phyloP scores from a whole-genome alignment of 2,888 invertebrate species.

The Drosophila borborema region DNA sequence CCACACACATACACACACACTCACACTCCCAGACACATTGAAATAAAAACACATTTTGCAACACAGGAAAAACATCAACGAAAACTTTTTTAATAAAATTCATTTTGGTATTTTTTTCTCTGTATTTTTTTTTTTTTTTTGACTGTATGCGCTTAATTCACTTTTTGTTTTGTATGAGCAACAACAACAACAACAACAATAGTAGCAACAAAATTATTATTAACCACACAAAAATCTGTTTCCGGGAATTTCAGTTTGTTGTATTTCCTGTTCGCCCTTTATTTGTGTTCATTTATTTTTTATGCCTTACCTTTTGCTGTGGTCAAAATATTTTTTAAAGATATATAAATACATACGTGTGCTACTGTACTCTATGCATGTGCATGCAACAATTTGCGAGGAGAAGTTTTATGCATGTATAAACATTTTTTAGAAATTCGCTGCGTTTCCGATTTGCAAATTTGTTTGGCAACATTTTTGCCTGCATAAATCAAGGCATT shows the following conservation, averaged over 20 bases:
- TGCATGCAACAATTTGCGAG: constrained; percentile 30
- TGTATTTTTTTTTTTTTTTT: neutral
- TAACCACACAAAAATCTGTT: constrained; percentile 42
- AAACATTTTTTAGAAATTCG: constrained; percentile 38
- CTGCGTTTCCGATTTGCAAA: constrained; percentile 27
- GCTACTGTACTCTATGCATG: neutral
- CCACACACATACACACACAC: no score
- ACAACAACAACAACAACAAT: neutral
- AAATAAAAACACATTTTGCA: constrained; percentile 45
- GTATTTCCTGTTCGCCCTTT: constrained; percentile 37
- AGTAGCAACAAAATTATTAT: constrained; percentile 41
- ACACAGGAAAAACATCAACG: constrained; percentile 43
- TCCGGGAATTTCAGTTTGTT: constrained; percentile 36
- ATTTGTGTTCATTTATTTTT: constrained; percentile 33
- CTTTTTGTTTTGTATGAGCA: constrained; percentile 33
- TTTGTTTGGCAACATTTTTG: constrained; percentile 25
- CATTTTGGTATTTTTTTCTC: constrained; percentile 21
- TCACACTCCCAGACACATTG: neutral
- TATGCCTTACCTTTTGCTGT: constrained; percentile 21
- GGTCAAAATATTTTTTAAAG: constrained; percentile 35
- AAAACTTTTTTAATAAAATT: constrained; percentile 62
- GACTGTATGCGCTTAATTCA: constrained; percentile 44
- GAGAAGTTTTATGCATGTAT: constrained; percentile 49
- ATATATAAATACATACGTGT: neutral
- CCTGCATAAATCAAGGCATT: constrained; percentile 40